phyloP scores from a whole-genome alignment of 2,888 invertebrate species.

The Noctua comes region DNA sequence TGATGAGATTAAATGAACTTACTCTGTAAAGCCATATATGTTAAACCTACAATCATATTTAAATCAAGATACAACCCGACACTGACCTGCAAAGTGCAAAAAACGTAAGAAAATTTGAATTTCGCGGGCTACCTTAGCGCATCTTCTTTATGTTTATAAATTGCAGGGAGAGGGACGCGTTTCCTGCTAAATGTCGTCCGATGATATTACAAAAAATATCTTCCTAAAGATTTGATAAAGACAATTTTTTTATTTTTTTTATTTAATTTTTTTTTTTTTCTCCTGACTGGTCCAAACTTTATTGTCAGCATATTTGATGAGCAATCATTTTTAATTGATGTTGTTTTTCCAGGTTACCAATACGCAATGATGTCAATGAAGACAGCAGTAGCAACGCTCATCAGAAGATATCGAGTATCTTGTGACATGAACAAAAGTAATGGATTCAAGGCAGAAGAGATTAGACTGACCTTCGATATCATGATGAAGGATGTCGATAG shows the following conservation, averaged over 20 bases:
- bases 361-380: constrained; percentile 74
- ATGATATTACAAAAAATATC: neutral
- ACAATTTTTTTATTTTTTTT: no score
- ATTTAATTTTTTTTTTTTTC: no score
- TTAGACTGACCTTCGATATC: constrained; percentile 67
- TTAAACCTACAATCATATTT: no score
- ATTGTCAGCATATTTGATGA: no score
- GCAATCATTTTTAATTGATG: neutral
- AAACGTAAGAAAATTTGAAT: no score
- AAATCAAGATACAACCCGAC: no score
- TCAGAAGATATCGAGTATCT: constrained; percentile 66
- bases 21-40: no score
- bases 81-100: no score
- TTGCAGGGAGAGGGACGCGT: neutral
- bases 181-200: neutral
- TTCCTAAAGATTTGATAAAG: neutral
- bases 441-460: constrained; percentile 5
- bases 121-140: no score
- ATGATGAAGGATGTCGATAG: constrained; percentile 71
- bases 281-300: no score
- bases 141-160: neutral
- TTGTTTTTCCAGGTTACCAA: constrained; percentile 62
- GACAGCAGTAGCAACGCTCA: constrained; percentile 67
- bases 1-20: no score
- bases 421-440: constrained; percentile 10